Conservation (phyloP, 92 coral and sea anemone genomes). For the Zoanthus sociatus region DNA sequence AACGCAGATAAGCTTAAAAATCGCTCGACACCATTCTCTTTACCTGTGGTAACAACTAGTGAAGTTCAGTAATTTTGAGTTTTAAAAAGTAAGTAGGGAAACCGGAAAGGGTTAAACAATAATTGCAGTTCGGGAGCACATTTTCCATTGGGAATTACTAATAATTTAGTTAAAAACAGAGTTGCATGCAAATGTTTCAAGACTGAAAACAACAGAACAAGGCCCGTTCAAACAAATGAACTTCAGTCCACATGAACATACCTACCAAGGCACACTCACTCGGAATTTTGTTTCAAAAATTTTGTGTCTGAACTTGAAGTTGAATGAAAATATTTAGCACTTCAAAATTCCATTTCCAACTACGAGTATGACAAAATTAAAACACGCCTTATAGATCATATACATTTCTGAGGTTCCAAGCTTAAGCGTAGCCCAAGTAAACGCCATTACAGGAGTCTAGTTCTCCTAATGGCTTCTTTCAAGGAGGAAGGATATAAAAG, state of each 20-base stretch:
- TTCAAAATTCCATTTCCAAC: slow-evolving; percentile 22
- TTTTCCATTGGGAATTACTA: neutral
- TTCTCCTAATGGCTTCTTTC: neutral
- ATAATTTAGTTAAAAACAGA: neutral
- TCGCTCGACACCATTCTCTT: neutral
- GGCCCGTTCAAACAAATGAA: slow-evolving; percentile 28
- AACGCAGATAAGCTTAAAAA: slow-evolving; percentile 1
- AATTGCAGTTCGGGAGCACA: neutral
- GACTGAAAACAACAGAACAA: neutral
- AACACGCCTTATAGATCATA: neutral
- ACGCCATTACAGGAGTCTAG: too few species aligned
- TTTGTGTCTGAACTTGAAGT: slow-evolving; percentile 30
- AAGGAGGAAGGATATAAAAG: neutral
- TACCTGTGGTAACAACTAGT: neutral
- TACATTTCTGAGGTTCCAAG: slow-evolving; percentile 15
- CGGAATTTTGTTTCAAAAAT: slow-evolving; percentile 29
- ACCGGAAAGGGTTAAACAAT: neutral
- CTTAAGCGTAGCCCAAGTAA: too few species aligned
- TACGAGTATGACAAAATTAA: neutral
- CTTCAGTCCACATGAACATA: slow-evolving; percentile 18
- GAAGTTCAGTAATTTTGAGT: neutral
- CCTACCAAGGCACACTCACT: slow-evolving; percentile 17
- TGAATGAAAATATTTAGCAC: slow-evolving; percentile 25
- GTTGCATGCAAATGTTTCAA: slow-evolving; percentile 7
- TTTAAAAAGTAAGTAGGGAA: neutral